Percentiles rank a stretch among this genome's conserved stretches.
Evolutionary conservation across 2,797 vertebrate genomes (phyloP).

Genomic region (Agapornis canus): DNA sequence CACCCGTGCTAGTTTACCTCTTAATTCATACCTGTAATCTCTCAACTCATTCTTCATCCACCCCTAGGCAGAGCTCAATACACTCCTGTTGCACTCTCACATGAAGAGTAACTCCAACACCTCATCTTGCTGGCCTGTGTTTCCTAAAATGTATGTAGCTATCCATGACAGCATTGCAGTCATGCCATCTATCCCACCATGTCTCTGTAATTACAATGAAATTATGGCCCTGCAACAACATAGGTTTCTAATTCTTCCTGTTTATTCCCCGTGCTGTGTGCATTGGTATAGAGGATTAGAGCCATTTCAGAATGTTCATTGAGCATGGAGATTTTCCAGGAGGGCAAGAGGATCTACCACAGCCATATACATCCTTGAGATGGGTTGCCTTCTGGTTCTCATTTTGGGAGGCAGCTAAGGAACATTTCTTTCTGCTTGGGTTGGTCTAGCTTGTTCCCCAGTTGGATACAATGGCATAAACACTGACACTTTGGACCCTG

Average conservation of each 20-base stretch:
- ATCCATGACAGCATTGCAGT: not conserved
- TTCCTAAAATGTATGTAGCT: not conserved
- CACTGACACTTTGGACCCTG: not conserved
- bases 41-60: not conserved
- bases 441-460: not conserved
- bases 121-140: not conserved
- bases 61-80: not conserved
- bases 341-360: not conserved
- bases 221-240: not conserved
- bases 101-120: not conserved
- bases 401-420: not conserved
- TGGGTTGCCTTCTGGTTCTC: not conserved
- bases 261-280: not conserved
- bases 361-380: not conserved
- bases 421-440: not conserved
- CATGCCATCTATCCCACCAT: not conserved
- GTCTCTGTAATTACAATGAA: not conserved
- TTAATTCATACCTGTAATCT: not conserved
- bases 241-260: not conserved
- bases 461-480: not conserved
- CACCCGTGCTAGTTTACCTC: not conserved
- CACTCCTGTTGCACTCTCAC: not conserved
- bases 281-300: not conserved
- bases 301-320: not conserved
- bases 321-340: not conserved